Base-by-base conservation (phyloP, 2,797 vertebrate genomes). In the Microctenopoma stevenorrisi region DNA sequence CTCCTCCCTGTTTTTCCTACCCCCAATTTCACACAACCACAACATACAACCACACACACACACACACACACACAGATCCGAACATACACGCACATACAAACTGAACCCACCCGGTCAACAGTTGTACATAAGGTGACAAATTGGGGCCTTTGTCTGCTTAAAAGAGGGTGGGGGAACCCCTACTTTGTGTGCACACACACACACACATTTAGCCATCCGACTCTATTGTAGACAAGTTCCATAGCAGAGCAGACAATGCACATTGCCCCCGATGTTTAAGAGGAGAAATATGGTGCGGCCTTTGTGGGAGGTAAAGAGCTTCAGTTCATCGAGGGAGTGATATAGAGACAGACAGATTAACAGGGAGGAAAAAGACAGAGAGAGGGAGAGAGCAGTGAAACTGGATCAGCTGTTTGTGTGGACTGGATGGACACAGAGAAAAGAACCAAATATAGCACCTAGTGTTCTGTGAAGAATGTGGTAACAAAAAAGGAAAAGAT, bases 81-180 rank as follows among this genome's bases (percentile, higher is more conserved):
- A 71, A 86, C 82, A 83, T 65, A 68, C 53, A 50, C 57, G 49
- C 84, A 86, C 85, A 83, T 74, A 76, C 89, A 86, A 85, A 86
- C 82, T 48, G 77, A 86, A 86, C 74, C 83, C 88, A 85, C 79
- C 78, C 84, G 86, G 87, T 90, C 89, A 91, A 90, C 91, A 93
- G 91, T 90, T 93, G 89, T 89, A 92, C 90, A 92, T 64, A 83
- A 92, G 86, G 91, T 92, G 89, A 93, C 90, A 93, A 93, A 92
- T 93, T 92, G 90, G 90, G 90, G 89, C 89, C 89, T 93, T 93
- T 93, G 90, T 92, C 80, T 84, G 55, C 81, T 79, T 85, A 88
- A 90, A 89, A 78, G 88, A 79, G 89, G 85, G 79, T 81, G 84
- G 82, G 78, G 87, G 76, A 78, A 83, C 85, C 82, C 79, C 63